Evolutionary conservation across 2,113 vertebrate species (phyloP).

Genomic region (Merops nubicus): DNA sequence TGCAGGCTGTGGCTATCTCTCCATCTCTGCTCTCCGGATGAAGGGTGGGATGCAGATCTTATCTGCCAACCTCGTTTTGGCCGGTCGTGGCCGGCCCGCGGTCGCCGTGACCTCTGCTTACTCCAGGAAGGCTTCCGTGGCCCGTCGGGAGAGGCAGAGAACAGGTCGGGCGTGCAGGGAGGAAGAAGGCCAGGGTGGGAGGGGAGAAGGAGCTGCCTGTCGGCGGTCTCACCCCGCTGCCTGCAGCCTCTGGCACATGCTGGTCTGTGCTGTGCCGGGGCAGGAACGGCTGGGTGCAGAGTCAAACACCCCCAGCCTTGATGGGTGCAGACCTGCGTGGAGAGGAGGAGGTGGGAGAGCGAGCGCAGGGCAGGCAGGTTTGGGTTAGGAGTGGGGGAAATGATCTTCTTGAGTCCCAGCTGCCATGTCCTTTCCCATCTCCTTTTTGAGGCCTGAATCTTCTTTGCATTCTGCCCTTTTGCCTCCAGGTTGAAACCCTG

Average conservation of each 20-base stretch:
- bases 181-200: background rate
- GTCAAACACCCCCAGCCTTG: background rate
- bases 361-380: background rate
- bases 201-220: background rate
- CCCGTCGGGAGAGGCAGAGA: background rate
- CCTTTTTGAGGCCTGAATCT: background rate
- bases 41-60: slow-evolving; percentile 53
- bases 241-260: background rate
- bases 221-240: background rate
- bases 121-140: background rate
- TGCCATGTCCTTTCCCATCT: background rate
- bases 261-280: background rate
- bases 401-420: background rate
- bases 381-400: background rate
- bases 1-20: slow-evolving; percentile 48
- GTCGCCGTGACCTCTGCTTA: slow-evolving; percentile 27
- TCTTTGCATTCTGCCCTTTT: background rate
- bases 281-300: background rate
- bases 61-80: slow-evolving; percentile 35
- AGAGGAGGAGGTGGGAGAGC: background rate
- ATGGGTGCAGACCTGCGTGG: background rate
- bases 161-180: slow-evolving; percentile 35
- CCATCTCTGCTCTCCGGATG: slow-evolving; percentile 17
- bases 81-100: background rate
- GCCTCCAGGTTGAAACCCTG: background rate